A percentile compares a stretch with the other conserved stretches of the same genome.
phyloP scores from a whole-genome alignment of 2,888 invertebrate genomes.

The Phasia obesa region DNA sequence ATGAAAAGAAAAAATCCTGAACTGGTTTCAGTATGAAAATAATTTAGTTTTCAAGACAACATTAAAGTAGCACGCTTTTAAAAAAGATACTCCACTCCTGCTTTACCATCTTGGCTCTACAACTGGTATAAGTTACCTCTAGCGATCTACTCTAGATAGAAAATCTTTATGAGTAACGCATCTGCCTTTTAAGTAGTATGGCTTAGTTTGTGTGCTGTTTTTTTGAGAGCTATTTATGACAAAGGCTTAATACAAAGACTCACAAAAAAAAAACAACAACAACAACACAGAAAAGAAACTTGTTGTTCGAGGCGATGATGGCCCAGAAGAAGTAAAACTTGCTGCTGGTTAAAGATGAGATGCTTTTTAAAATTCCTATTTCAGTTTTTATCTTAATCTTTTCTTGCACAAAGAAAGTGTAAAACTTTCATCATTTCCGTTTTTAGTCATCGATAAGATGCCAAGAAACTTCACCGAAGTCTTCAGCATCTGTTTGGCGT shows the following conservation, averaged over 20 bases:
- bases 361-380: neutral
- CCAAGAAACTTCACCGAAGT: conserved; percentile 36
- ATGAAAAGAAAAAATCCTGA: conserved; percentile 36
- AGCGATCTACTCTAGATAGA: conserved; percentile 13
- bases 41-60: conserved; percentile 8
- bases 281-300: conserved; percentile 27
- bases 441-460: conserved; percentile 55
- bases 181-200: conserved; percentile 50
- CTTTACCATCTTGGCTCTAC: neutral
- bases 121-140: neutral
- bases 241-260: conserved; percentile 12
- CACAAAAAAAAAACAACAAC: neutral
- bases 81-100: conserved; percentile 11
- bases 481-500: conserved; percentile 19
- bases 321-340: conserved; percentile 31
- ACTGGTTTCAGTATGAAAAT: conserved; percentile 56
- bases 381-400: neutral
- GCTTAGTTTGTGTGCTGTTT: conserved; percentile 26
- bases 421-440: conserved; percentile 71
- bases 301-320: conserved; percentile 23
- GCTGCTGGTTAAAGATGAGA: neutral
- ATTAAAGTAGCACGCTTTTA: conserved; percentile 57
- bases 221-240: conserved; percentile 40
- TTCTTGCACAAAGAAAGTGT: conserved; percentile 65
- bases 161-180: conserved; percentile 44